A percentile compares a stretch with the other conserved stretches of the same genome.
Conservation (phyloP, 2,113 vertebrate species). For the Lucifuga dentata region DNA sequence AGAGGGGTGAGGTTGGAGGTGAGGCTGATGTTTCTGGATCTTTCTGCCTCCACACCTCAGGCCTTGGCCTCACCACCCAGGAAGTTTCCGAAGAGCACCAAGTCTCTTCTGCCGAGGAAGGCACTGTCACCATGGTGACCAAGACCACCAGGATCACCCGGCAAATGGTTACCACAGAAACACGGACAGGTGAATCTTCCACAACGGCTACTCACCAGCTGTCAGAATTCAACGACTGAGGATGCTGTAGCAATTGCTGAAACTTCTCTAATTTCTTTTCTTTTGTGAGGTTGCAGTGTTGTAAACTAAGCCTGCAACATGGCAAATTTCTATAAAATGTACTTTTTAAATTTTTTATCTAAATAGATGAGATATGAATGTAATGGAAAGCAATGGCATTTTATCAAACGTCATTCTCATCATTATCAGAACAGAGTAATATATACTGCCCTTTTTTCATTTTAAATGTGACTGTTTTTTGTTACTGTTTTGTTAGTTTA, state of each 20-base stretch:
- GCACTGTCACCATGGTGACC: slow-evolving; percentile 62
- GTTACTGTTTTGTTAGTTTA: slow-evolving; percentile 61
- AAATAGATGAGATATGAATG: slow-evolving; percentile 40
- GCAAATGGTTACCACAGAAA: slow-evolving; percentile 67
- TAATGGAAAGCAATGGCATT: slow-evolving; percentile 31
- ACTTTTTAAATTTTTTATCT: slow-evolving; percentile 51
- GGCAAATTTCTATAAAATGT: slow-evolving; percentile 34
- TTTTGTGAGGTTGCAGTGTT: slow-evolving; percentile 65
- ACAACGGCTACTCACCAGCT: slow-evolving; percentile 33
- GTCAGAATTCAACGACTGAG: slow-evolving; percentile 54
- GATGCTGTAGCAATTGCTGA: slow-evolving; percentile 47
- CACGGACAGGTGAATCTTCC: slow-evolving; percentile 68
- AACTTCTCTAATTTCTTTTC: slow-evolving; percentile 32
- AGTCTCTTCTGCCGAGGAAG: slow-evolving; percentile 56
- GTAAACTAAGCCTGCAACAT: slow-evolving; percentile 38
- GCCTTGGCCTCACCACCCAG: slow-evolving; percentile 78
- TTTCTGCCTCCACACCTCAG: slow-evolving; percentile 83
- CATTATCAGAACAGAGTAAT: slow-evolving; percentile 57
- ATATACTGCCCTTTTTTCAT: slow-evolving; percentile 51
- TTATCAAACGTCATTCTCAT: slow-evolving; percentile 47
- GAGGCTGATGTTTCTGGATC: slow-evolving; percentile 73
- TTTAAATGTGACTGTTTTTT: slow-evolving; percentile 64
- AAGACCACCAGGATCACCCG: slow-evolving; percentile 75
- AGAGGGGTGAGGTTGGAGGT: slow-evolving; percentile 66
- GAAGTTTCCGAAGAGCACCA: slow-evolving; percentile 66